Evolutionary conservation across 1,140 invertebrate genomes (phyloP).

Genomic region (Harpegnathos saltator): DNA sequence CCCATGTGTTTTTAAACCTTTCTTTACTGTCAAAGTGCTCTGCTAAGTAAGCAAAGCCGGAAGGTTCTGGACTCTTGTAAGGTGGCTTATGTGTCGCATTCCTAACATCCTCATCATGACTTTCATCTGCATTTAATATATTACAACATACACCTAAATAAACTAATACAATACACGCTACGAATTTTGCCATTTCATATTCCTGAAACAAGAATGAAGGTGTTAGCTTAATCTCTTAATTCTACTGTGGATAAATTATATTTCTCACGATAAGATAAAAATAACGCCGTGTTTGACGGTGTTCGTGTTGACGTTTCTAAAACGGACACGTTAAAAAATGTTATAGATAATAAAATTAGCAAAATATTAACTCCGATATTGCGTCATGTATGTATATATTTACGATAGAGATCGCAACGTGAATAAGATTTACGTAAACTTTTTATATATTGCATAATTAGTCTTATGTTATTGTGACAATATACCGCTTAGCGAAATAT

Average conservation of each 20-base stretch:
- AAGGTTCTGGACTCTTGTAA: constrained; percentile 87
- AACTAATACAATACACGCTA: constrained; percentile 47
- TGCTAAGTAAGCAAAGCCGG: constrained; percentile 90
- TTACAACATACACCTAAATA: constrained; percentile 54
- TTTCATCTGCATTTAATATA: constrained; percentile 58
- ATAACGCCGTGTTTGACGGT: background rate
- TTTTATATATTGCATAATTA: background rate
- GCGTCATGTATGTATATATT: background rate
- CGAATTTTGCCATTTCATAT: constrained; percentile 73
- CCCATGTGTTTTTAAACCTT: constrained; percentile 93
- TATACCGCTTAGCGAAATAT: background rate
- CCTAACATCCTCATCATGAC: constrained; percentile 1
- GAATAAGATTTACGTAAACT: background rate
- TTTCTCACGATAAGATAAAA: background rate
- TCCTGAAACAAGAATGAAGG: constrained; percentile 58
- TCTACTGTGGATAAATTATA: background rate
- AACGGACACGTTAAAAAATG: too few relatives aligned
- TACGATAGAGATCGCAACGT: background rate
- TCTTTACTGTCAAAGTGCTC: constrained; percentile 95
- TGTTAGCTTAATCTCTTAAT: background rate
- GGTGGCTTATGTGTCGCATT: constrained; percentile 53
- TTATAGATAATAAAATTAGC: too few relatives aligned
- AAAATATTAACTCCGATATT: constrained; percentile 24
- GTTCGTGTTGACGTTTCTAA: too few relatives aligned
- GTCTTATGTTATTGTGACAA: background rate